Conservation (phyloP, 2,797 vertebrate species). For the Chloroceryle amazona region DNA sequence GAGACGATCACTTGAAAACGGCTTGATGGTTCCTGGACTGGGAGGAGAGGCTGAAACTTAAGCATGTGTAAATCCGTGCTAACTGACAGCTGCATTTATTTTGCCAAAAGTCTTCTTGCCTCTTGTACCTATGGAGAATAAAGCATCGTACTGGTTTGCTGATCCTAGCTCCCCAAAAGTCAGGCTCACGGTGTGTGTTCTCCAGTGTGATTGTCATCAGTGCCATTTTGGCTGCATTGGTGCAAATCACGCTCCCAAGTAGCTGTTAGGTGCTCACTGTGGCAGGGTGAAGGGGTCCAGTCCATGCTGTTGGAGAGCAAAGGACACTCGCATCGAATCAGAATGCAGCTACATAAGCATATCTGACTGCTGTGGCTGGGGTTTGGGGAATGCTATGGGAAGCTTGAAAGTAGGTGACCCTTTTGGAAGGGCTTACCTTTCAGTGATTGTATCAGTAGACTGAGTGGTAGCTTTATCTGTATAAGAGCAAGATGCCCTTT, state of each 20-base stretch:
- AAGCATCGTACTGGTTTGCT: neutral
- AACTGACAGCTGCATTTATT: neutral
- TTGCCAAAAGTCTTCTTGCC: neutral
- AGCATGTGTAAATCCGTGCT: neutral
- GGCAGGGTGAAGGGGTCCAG: neutral
- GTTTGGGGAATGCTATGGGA: neutral
- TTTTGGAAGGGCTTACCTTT: neutral
- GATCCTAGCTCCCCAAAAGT: neutral
- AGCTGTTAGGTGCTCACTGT: neutral
- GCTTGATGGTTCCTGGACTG: neutral
- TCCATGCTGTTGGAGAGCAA: neutral
- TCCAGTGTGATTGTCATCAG: fast-evolving
- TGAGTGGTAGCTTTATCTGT: neutral
- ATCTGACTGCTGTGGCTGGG: neutral
- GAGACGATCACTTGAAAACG: neutral
- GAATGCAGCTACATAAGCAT: neutral
- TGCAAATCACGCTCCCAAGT: neutral
- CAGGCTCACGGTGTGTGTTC: neutral
- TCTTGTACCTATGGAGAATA: neutral
- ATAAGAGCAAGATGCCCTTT: neutral
- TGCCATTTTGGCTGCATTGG: neutral
- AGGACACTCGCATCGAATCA: neutral
- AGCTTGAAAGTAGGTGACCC: neutral
- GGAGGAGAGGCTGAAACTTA: neutral
- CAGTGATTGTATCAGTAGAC: neutral